Evolutionary conservation across 2,888 invertebrate species (phyloP), one percentile per base, ranked within the genome.

Genomic region (Eupithecia vulgata): DNA sequence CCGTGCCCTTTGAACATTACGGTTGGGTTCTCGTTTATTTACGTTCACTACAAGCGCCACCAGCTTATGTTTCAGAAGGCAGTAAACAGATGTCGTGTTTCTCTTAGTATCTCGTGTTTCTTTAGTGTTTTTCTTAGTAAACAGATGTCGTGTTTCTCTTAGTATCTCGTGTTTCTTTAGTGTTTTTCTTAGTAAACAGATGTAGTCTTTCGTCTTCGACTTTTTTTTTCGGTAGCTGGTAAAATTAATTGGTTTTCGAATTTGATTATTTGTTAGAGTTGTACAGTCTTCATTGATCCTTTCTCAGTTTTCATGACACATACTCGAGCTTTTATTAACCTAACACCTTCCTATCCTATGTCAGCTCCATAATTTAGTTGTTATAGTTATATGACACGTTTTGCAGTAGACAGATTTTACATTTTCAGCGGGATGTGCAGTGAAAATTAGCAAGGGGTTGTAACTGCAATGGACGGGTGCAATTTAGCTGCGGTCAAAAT

Each of bases 401-500:
- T 61, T 61, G 61, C 34, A 61, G 34, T 34, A 17, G 61, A 61
- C 61, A 61, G 61, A 34, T 61, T 61, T 34, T 61, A 62, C 68
- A 40, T 66, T 37, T 64, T 17, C 40, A 57, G 57, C 61, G 37
- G 45, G 61, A 61, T 61, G 62, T 21, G 48, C 61, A 21, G 61
- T 67, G 57, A 17, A 59, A 45, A 68, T 68, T 66, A 61, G 68
- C 42, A 37, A 35, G 52, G 75, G 75, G 75, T 70, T 64, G 62
- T 68, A 64, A 62, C 25, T 62, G 67, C 67, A 62, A 42, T 48
- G 72, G 70, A 70, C 69, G 67, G 61, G 40, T 48, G 71, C 70
- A 70, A 75, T 75, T 72, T 70, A 70, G 72, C 45, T 75, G 72
- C 68, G 70, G 75, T 75, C 72, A 75, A 72, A 75, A 72, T 72